Evolutionary conservation across 2,797 vertebrate genomes (phyloP).

Genomic region (Chelmon rostratus): DNA sequence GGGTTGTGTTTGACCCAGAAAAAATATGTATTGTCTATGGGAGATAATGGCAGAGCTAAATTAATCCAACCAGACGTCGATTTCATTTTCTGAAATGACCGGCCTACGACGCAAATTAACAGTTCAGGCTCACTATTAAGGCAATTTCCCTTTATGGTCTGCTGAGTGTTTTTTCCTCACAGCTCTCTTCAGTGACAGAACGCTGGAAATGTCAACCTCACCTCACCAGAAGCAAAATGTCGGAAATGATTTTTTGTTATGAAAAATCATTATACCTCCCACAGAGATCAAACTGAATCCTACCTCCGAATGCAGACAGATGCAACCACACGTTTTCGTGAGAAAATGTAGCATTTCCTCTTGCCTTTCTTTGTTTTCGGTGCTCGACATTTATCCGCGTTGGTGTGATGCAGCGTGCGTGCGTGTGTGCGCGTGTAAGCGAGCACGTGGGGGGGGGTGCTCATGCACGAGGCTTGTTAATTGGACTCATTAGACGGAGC

Average conservation of each 20-base stretch:
- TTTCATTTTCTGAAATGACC: conserved; percentile 66
- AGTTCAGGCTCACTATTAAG: conserved; percentile 65
- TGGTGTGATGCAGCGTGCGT: conserved; percentile 40
- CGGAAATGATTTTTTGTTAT: conserved; percentile 64
- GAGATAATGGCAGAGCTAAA: conserved; percentile 54
- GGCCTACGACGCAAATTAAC: conserved; percentile 69
- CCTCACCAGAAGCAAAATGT: conserved; percentile 72
- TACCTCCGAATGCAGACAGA: conserved; percentile 52
- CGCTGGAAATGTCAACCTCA: conserved; percentile 63
- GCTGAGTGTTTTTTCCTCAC: conserved; percentile 60
- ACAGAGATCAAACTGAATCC: conserved; percentile 67
- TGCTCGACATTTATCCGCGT: conserved; percentile 39
- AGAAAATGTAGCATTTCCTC: conserved; percentile 53
- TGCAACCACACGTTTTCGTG: conserved; percentile 39
- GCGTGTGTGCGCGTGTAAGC: conserved; percentile 22
- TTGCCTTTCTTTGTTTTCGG: conserved; percentile 45
- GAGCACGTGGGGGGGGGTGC: conserved; percentile 23
- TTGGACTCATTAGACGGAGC: conserved; percentile 81
- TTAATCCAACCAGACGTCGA: conserved; percentile 55
- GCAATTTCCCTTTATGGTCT: conserved; percentile 73
- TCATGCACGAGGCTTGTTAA: conserved; percentile 69
- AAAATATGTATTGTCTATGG: conserved; percentile 49
- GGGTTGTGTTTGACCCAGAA: conserved; percentile 46
- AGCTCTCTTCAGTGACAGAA: conserved; percentile 68
- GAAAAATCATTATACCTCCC: conserved; percentile 73